Evolutionary conservation across 2,113 vertebrate species (phyloP), one percentile per base, ranked within the genome.

Genomic region (Sylvia atricapilla): DNA sequence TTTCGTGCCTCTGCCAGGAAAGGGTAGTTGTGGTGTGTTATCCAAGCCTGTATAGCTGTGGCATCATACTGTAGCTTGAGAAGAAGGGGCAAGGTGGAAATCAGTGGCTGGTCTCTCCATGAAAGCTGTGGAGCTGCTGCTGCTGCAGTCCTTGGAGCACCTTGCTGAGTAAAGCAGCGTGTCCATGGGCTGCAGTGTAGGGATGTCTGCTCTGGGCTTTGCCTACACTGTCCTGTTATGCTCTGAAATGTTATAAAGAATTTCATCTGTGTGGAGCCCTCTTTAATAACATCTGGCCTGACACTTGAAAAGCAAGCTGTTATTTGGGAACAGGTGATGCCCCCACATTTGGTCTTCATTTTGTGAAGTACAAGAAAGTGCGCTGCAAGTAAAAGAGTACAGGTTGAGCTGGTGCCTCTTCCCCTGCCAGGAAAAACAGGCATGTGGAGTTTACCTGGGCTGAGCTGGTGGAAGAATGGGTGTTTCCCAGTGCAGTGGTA

Each of bases 141-240:
- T 46, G 74, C 37, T 11, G 52, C 44, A 7, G 5, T 10, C 35
- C 37, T 66, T 62, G 13, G 64, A 62, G 87, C 22, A 47, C 19
- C n/a, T 58, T 2, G 2, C 22, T 3, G 13, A 30, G 52, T 18
- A 15, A 58, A 55, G 60, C 14, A 13, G 33, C 0, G 0, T 37
- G 21, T 72, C 9, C 23, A 0, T 1, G 66, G 2, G 58, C 79
- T 87, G 37, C 59, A 53, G 76, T 7, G 0, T 1, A 4, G 76
- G 52, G 55, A 1, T 19, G 15, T 78, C n/a, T 47, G 17, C 53
- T 7, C 19, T 35, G 60, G 58, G 23, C 56, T 88, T 52, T 60
- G 53, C 35, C 55, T 30, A 0, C 7, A 1, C 39, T 8, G 35
- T 28, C 82, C 53, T 46, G 35, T 31, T 33, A 5, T 0, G 0